phyloP scores from a whole-genome alignment of 2,797 vertebrate species.

The Lacerta bilineata region DNA sequence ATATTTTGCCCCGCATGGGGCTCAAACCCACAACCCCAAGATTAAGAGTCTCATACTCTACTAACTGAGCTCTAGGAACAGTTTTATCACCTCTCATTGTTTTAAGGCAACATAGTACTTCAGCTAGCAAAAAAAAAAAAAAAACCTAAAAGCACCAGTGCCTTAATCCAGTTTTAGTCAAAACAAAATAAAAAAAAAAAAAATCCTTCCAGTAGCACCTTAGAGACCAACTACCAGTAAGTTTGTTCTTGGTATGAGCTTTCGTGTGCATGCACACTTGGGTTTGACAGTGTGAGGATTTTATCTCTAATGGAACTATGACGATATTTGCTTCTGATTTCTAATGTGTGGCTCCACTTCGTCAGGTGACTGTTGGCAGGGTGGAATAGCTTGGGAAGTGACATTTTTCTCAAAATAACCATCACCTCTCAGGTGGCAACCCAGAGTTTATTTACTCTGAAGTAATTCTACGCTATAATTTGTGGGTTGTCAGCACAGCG shows the following conservation, averaged over 20 bases:
- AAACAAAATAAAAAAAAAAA: too few species aligned
- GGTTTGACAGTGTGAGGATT: neutral
- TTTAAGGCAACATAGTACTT: neutral
- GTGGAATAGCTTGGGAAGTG: neutral
- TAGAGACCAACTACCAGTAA: too few species aligned
- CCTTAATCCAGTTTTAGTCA: neutral
- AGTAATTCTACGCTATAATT: constrained; percentile 34
- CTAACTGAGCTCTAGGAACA: too few species aligned
- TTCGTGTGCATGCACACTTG: neutral
- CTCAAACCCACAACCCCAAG: too few species aligned
- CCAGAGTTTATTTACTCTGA: constrained; percentile 17
- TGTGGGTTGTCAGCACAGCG: neutral
- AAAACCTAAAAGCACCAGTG: too few species aligned
- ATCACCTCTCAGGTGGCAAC: constrained; percentile 9
- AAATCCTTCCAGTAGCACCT: too few species aligned
- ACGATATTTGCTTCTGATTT: neutral
- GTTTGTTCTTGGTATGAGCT: too few species aligned
- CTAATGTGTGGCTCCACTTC: neutral
- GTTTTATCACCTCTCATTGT: too few species aligned
- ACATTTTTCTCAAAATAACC: constrained; percentile 36
- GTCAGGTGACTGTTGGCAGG: constrained; percentile 4
- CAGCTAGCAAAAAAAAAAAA: neutral
- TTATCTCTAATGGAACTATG: neutral
- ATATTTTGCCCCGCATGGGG: too few species aligned
- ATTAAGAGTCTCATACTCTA: too few species aligned